phyloP scores from a whole-genome alignment of 2,888 invertebrate genomes.

The Erpobdella octoculata region DNA sequence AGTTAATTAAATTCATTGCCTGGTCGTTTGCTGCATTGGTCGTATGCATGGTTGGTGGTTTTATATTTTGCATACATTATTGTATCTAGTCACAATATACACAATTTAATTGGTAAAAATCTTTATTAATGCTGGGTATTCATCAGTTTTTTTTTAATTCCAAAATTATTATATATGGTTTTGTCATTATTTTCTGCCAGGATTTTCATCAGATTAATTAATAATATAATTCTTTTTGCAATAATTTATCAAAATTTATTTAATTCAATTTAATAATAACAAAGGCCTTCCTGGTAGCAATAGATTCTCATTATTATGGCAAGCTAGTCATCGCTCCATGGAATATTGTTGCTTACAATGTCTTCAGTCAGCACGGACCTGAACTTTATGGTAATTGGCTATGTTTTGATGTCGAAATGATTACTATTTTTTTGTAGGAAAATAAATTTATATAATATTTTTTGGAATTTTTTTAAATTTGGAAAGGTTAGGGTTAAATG shows the following conservation, averaged over 20 bases:
- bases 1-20: conserved; percentile 64
- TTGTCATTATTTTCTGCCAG: no score
- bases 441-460: no score
- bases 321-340: conserved; percentile 77
- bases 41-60: conserved; percentile 60
- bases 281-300: conserved; percentile 65
- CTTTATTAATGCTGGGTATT: not conserved
- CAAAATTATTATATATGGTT: not conserved
- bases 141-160: not conserved
- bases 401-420: not conserved
- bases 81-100: not conserved
- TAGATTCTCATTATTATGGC: conserved; percentile 84
- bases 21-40: conserved; percentile 69
- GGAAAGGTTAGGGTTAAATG: no score
- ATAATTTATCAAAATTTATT: no score
- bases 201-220: no score
- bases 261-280: not conserved
- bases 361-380: conserved; percentile 79
- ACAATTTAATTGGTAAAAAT: not conserved
- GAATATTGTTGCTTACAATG: conserved; percentile 87
- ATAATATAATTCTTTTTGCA: no score
- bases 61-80: not conserved
- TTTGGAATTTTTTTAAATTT: no score
- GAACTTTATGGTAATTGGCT: conserved; percentile 70
- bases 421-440: not conserved